Evolutionary conservation across 2,113 vertebrate species (phyloP).

Genomic region (Antennarius striatus): DNA sequence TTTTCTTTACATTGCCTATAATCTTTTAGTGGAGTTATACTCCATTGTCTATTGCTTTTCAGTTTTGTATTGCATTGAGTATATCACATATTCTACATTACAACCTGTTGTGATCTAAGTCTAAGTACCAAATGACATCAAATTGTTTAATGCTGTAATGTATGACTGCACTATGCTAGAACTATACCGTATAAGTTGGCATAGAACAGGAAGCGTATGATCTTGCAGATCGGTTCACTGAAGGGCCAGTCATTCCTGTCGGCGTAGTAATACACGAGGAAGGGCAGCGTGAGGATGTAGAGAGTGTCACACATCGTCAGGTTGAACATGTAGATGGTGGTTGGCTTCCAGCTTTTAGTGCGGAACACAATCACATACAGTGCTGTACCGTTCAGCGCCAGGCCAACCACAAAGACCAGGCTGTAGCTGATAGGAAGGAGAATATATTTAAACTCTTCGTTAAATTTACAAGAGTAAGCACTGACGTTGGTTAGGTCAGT

Average conservation of each 20-base stretch:
- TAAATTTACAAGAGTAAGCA: constrained; percentile 79
- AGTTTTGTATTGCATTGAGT: no score
- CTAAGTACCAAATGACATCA: neutral
- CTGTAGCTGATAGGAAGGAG: constrained; percentile 90
- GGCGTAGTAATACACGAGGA: constrained; percentile 93
- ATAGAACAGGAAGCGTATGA: constrained; percentile 96
- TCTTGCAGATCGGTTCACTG: constrained; percentile 86
- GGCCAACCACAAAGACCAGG: constrained; percentile 88
- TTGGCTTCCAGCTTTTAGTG: constrained; percentile 91
- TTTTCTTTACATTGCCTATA: no score
- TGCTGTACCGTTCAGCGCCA: constrained; percentile 85
- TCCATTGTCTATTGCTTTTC: no score
- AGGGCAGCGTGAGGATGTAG: constrained; percentile 91
- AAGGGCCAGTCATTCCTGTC: constrained; percentile 93
- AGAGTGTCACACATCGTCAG: constrained; percentile 88
- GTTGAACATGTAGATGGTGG: constrained; percentile 97
- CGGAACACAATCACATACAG: constrained; percentile 89
- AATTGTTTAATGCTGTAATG: neutral
- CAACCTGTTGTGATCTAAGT: no score
- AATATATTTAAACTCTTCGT: constrained; percentile 92
- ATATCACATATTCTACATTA: no score
- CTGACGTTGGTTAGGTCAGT: constrained; percentile 33
- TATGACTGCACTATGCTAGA: neutral
- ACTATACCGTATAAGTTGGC: constrained; percentile 91
- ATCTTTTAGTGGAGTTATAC: no score